Evolutionary conservation across 1,140 invertebrate species (phyloP).

Genomic region (Calliphora vicina): DNA sequence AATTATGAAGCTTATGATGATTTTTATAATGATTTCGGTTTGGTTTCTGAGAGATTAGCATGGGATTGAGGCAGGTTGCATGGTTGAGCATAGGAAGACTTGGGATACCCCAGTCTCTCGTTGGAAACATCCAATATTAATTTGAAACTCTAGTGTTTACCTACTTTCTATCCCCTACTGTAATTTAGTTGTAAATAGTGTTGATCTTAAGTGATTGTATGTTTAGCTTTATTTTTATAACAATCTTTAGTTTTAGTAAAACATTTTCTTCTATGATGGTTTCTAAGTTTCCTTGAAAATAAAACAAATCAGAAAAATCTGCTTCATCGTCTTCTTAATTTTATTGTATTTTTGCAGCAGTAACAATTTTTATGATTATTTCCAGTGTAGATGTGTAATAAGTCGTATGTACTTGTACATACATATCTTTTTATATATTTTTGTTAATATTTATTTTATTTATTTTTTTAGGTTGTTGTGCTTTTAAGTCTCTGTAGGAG

Average conservation of each 20-base stretch:
- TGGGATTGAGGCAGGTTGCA: too few species aligned
- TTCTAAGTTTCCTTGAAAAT: conserved; percentile 29
- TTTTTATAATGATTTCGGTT: too few species aligned
- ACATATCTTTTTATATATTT: too few species aligned
- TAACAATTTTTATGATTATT: conserved; percentile 8
- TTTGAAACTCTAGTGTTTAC: background rate
- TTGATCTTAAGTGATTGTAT: conserved; percentile 28
- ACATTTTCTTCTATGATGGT: background rate
- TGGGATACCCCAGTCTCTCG: too few species aligned
- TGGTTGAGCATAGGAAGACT: too few species aligned
- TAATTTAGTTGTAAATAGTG: background rate
- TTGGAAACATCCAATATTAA: too few species aligned
- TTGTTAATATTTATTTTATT: too few species aligned
- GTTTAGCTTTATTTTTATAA: conserved; percentile 9
- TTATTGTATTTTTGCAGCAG: conserved; percentile 26
- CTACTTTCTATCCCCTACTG: background rate
- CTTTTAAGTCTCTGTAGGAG: background rate
- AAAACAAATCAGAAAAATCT: background rate
- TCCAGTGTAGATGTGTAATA: background rate
- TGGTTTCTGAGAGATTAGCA: too few species aligned
- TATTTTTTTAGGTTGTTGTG: background rate
- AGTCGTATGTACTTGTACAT: background rate
- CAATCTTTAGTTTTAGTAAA: background rate
- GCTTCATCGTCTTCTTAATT: background rate
- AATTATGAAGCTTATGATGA: too few species aligned